Conservation (phyloP, 2,113 vertebrate genomes). For the Ranitomeya imitator region DNA sequence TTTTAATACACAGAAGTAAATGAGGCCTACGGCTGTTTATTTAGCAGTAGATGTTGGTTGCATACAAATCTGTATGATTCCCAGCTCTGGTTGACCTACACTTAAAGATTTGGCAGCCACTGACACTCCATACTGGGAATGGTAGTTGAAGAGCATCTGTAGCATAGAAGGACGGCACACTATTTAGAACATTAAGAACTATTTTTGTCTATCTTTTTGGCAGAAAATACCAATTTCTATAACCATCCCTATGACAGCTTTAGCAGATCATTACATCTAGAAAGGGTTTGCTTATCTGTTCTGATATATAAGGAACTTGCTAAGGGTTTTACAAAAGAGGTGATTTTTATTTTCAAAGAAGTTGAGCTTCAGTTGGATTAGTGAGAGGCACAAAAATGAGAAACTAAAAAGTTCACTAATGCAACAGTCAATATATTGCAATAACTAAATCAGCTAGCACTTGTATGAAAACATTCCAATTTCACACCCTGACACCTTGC, state of each 20-base stretch:
- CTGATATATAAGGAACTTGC: too few relatives aligned
- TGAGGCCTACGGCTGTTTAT: neutral
- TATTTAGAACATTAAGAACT: neutral
- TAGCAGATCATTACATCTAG: neutral
- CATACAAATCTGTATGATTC: neutral
- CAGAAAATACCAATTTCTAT: neutral
- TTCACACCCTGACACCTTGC: constrained; percentile 48
- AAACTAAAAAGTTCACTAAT: neutral
- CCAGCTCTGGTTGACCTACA: neutral
- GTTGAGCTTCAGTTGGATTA: neutral
- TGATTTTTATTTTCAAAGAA: neutral
- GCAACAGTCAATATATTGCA: constrained; percentile 44
- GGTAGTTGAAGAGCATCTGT: neutral
- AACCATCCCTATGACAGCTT: neutral
- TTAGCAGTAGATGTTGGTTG: neutral
- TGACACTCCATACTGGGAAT: neutral
- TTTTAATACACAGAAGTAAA: neutral
- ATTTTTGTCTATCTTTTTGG: neutral
- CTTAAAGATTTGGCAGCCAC: neutral
- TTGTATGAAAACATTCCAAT: constrained; percentile 55
- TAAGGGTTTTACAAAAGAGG: neutral
- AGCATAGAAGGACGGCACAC: neutral
- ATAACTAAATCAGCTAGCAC: constrained; percentile 43
- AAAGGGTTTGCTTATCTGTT: neutral
- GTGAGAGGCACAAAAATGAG: neutral